Evolutionary conservation across 2,888 invertebrate species (phyloP).

Genomic region (Agrotis ipsilon): DNA sequence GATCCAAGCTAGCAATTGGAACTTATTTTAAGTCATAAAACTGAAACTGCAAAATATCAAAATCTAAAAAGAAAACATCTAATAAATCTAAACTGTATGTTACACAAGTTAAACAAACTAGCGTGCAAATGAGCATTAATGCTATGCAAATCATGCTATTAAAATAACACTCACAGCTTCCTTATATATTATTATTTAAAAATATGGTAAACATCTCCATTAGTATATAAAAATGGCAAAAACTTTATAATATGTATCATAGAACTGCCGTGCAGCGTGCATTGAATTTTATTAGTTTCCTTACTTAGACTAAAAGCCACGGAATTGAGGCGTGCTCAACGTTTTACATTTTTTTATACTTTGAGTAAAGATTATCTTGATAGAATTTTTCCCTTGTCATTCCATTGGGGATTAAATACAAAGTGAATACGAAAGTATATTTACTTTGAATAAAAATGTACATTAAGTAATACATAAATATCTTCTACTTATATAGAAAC

Average conservation of each 20-base stretch:
- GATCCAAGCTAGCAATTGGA: background rate
- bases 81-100: constrained; percentile 15
- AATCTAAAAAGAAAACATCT: background rate
- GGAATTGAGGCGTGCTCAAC: constrained; percentile 14
- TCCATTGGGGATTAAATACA: background rate
- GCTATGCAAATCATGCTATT: constrained; percentile 51
- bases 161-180: constrained; percentile 53
- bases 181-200: constrained; percentile 51
- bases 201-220: constrained; percentile 52
- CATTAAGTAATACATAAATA: background rate
- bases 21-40: background rate
- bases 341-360: constrained; percentile 5
- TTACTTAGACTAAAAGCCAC: constrained; percentile 33
- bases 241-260: constrained; percentile 42
- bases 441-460: background rate
- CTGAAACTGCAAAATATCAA: constrained; percentile 1
- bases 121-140: constrained; percentile 46
- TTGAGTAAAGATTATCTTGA: background rate
- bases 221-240: constrained; percentile 49
- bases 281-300: constrained; percentile 52
- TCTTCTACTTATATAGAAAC: no score
- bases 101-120: constrained; percentile 19
- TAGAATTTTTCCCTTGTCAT: background rate
- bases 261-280: constrained; percentile 43
- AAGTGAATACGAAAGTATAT: background rate